phyloP scores from a whole-genome alignment of 2,113 vertebrate species.

The Daphoenositta chrysoptera region DNA sequence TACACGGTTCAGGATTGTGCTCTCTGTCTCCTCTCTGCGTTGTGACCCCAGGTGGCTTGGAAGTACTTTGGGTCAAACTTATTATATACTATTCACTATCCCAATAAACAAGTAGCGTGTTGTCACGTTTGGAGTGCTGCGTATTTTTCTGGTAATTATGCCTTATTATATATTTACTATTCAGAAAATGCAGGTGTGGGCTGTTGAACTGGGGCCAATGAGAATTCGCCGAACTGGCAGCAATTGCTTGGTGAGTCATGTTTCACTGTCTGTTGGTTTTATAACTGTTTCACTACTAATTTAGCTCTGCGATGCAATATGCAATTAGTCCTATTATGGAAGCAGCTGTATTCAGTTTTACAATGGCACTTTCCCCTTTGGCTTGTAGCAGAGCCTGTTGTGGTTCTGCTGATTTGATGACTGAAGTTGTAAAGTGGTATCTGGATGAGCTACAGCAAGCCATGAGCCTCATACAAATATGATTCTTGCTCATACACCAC shows the following conservation, averaged over 20 bases:
- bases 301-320: conserved; percentile 89
- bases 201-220: conserved; percentile 85
- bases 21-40: background rate
- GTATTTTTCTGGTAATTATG: conserved; percentile 96
- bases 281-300: conserved; percentile 93
- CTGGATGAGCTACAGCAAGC: conserved; percentile 58
- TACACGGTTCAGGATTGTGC: background rate
- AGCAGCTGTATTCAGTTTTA: conserved; percentile 91
- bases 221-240: conserved; percentile 81
- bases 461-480: conserved; percentile 52
- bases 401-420: conserved; percentile 75
- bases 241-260: conserved; percentile 82
- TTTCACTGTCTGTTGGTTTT: conserved; percentile 86
- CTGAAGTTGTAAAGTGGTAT: conserved; percentile 64
- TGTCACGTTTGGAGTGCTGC: conserved; percentile 84
- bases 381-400: conserved; percentile 72
- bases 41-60: conserved; percentile 63
- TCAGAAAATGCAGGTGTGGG: conserved; percentile 95
- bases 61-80: conserved; percentile 69
- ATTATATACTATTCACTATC: conserved; percentile 77
- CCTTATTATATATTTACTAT: conserved; percentile 98
- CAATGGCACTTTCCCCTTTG: conserved; percentile 71
- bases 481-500: conserved; percentile 55
- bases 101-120: conserved; percentile 83
- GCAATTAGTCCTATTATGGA: conserved; percentile 95